A percentile compares a stretch with the other conserved stretches of the same genome.
Conservation (phyloP, 2,113 vertebrate genomes). For the Aptenodytes forsteri region DNA sequence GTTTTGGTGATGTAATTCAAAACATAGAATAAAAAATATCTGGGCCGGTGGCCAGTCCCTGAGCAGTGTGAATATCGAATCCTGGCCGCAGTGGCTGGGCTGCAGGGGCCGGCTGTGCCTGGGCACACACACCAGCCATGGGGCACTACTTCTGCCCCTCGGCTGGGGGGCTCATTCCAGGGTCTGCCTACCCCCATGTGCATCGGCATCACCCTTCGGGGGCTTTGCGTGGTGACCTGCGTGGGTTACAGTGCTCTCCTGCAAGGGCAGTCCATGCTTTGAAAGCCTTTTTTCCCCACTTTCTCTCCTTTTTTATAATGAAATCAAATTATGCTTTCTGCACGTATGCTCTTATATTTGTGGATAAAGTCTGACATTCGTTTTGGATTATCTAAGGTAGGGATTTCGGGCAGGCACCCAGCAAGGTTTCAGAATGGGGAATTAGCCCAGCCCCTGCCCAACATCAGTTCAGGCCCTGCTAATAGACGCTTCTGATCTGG, state of each 20-base stretch:
- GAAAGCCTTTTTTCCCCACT: neutral
- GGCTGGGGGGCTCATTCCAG: neutral
- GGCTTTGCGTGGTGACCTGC: too few species aligned
- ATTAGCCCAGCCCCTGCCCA: neutral
- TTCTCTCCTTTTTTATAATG: neutral
- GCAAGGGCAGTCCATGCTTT: neutral
- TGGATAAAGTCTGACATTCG: neutral
- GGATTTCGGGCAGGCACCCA: neutral
- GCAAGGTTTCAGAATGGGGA: neutral
- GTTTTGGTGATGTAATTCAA: neutral
- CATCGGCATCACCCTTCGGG: accelerated
- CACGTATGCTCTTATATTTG: neutral
- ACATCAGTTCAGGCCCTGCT: neutral
- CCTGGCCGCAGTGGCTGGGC: neutral
- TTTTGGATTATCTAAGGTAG: neutral
- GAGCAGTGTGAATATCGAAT: neutral
- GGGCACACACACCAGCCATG: neutral
- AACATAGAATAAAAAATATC: neutral
- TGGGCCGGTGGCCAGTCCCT: accelerated
- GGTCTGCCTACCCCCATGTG: accelerated
- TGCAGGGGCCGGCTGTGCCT: neutral
- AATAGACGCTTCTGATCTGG: neutral
- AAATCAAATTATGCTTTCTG: neutral
- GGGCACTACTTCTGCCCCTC: neutral
- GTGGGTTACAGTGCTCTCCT: neutral